Evolutionary conservation across 2,888 invertebrate species (phyloP).

Genomic region (Lissocephala sabroskyi): DNA sequence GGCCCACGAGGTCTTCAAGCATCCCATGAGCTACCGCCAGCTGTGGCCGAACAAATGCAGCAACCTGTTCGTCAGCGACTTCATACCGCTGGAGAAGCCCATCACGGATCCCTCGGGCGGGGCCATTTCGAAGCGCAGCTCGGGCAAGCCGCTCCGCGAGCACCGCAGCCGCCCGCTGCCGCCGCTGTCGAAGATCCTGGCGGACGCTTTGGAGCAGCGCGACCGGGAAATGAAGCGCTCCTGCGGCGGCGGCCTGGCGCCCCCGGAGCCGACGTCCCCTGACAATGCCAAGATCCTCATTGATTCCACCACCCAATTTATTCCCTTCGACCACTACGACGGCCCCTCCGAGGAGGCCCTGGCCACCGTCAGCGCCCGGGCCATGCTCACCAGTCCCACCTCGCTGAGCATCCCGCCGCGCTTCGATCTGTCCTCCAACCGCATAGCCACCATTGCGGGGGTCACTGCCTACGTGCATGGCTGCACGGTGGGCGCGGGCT

Average conservation of each 20-base stretch:
- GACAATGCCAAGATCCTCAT: neutral
- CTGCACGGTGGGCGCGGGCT: no score
- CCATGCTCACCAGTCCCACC: constrained; percentile 20
- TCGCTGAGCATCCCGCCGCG: constrained; percentile 20
- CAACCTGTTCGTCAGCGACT: constrained; percentile 26
- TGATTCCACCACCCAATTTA: constrained; percentile 26
- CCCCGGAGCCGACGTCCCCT: no score
- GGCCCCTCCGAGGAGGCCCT: constrained; percentile 50
- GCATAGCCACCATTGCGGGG: no score
- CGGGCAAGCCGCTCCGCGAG: neutral
- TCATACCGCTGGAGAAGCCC: constrained; percentile 31
- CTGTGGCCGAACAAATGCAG: constrained; percentile 9
- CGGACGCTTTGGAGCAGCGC: constrained; percentile 6
- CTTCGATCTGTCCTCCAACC: constrained; percentile 17
- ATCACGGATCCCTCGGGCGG: constrained; percentile 36
- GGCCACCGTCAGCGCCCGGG: constrained; percentile 23
- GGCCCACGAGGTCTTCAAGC: constrained; percentile 25
- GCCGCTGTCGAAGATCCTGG: constrained; percentile 29
- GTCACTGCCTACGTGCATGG: no score
- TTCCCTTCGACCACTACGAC: constrained; percentile 38
- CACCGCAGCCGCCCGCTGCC: constrained; percentile 28
- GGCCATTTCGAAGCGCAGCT: constrained; percentile 36
- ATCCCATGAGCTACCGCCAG: constrained; percentile 14
- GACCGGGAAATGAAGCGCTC: constrained; percentile 5
- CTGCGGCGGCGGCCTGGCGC: constrained; percentile 30